Evolutionary conservation across 1,140 invertebrate species (phyloP).

Genomic region (Acromyrmex heyeri): DNA sequence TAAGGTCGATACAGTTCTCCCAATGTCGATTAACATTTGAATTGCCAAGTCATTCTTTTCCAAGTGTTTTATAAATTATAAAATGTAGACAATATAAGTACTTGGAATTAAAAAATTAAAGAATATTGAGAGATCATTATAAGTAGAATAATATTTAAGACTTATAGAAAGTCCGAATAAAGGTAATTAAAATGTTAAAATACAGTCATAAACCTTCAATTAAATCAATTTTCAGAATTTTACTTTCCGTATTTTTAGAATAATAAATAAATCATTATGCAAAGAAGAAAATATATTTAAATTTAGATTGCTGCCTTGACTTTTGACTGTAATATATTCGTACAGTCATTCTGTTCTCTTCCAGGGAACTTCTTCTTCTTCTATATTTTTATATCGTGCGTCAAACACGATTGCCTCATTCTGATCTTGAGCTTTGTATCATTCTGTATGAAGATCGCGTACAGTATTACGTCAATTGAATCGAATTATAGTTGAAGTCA

Average conservation of each 20-base stretch:
- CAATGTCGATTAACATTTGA: conserved; percentile 10
- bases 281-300: background rate
- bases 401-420: background rate
- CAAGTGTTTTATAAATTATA: background rate
- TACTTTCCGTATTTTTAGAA: background rate
- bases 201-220: background rate
- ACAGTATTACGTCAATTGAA: background rate
- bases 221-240: background rate
- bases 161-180: background rate
- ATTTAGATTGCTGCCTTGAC: background rate
- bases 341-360: background rate
- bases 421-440: background rate
- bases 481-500: conserved; percentile 12
- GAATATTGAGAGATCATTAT: background rate
- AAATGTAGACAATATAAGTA: background rate
- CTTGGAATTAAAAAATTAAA: background rate
- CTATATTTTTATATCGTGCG: background rate
- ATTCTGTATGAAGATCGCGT: background rate
- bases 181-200: background rate
- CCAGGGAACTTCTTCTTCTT: background rate
- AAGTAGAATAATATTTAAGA: background rate
- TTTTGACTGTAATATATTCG: background rate
- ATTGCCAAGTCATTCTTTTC: background rate
- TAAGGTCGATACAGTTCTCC: conserved; percentile 38
- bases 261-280: background rate